Evolutionary conservation across 2,888 invertebrate species (phyloP), one percentile per base, ranked within the genome.

Genomic region (Sinodicranocentrus sp.): DNA sequence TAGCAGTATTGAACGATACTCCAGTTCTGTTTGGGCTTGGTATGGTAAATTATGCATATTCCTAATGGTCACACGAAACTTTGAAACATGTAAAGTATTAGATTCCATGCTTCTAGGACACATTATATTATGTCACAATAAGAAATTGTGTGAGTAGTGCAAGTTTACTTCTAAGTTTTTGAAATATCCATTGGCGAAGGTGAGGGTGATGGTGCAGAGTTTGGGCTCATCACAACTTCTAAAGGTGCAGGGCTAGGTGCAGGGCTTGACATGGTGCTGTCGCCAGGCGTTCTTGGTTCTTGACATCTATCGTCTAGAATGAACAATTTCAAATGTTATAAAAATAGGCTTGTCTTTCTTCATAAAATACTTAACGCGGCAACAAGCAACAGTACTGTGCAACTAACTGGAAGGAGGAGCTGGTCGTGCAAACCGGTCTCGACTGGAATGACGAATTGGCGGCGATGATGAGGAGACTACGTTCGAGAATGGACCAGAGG

Each of bases 401-500:
- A 17, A 75, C 78, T 73, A 73, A 87, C 87, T 82, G 48, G 87
- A 77, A 57, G 88, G 88, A 28, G 88, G 88, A 23, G 88, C 88
- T 25, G 88, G 88, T 63, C 88, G 77, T 70, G 88, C 88, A 77
- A 88, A 88, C 63, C 88, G 76, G 73, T 88, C 88, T 23, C 87
- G 84, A 73, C 86, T 85, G 86, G 87, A 87, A 88, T 88, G 87
- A 44, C 87, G 82, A 67, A 87, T 88, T 8, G 87, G 88, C 25
- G 88, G 88, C 8, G 88, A 88, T 2, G 88, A 88, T 23, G 88
- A 86, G 52, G 87, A 86, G 63, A 88, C 84, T 10, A 79, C 82
- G 52, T 87, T 87, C 23, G 87, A 84, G 71, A 87, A 87, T 39
- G 84, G 85, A 43, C 87, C 86, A 65, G 85, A 82, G 21, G 84